Evolutionary conservation across 1,140 invertebrate genomes (phyloP).

Genomic region (Chlorops oryzae): DNA sequence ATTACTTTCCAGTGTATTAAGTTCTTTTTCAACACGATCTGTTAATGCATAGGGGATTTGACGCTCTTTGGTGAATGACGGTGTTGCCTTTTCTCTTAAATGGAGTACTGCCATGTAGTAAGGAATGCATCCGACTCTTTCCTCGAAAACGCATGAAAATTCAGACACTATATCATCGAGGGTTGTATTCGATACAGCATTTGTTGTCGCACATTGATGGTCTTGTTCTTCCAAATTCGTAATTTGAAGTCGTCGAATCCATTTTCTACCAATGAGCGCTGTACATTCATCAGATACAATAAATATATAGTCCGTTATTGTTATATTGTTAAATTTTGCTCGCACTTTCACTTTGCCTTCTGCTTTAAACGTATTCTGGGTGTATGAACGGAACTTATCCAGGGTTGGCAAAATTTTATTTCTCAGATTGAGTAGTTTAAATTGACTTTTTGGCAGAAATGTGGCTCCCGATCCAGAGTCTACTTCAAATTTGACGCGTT

Average conservation of each 20-base stretch:
- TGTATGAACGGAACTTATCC: slow-evolving; percentile 1
- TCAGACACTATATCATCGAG: neutral
- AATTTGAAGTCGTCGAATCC: slow-evolving; percentile 3
- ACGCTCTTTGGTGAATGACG: neutral
- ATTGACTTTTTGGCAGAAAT: slow-evolving; percentile 1
- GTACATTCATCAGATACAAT: neutral
- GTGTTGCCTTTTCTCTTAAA: slow-evolving; percentile 2
- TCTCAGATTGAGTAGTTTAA: slow-evolving; percentile 4
- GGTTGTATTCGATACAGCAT: slow-evolving; percentile 1
- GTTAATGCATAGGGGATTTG: slow-evolving; percentile 44
- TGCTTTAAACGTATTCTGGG: neutral
- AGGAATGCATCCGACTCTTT: slow-evolving; percentile 8
- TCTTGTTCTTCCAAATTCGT: slow-evolving; percentile 1
- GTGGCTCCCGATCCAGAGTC: slow-evolving; percentile 2
- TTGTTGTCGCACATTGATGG: neutral
- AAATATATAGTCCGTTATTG: neutral
- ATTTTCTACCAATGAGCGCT: neutral
- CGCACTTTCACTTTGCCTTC: neutral
- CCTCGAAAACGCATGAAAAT: neutral
- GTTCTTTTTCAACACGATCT: slow-evolving; percentile 42
- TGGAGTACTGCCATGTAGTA: neutral
- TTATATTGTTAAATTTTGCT: neutral
- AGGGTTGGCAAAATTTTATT: neutral
- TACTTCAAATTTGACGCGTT: slow-evolving; percentile 3
- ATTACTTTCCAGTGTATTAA: slow-evolving; percentile 30